These are phyloP conservation scores for Temnothorax rugatulus DNA, from an alignment of 2,888 invertebrate genomes.

Conservation along the genomic window DNA sequence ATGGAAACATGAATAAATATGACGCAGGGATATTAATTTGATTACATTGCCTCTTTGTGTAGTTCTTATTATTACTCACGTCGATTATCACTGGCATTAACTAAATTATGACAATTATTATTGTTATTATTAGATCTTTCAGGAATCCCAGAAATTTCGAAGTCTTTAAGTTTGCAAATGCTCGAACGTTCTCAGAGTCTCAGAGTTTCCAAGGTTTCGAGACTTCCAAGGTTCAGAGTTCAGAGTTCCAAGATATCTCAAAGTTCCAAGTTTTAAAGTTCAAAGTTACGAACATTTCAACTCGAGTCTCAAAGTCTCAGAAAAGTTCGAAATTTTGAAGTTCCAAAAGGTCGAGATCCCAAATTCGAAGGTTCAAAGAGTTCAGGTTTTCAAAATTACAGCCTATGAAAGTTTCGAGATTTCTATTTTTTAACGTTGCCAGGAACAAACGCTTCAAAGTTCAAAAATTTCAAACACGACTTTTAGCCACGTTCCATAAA, in stretches of 20 bases:
- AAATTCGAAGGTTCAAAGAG: not conserved
- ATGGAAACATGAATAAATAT: constrained; percentile 31
- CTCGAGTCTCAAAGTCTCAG: not conserved
- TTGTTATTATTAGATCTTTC: not conserved
- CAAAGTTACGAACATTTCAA: not conserved
- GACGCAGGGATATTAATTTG: constrained; percentile 23
- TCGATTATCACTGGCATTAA: not conserved
- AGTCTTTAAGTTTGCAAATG: not conserved
- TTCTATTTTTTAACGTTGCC: not conserved
- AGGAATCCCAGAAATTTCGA: not conserved
- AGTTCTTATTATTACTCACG: not conserved
- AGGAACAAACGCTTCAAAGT: not conserved
- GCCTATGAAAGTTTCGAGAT: not conserved
- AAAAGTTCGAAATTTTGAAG: not conserved
- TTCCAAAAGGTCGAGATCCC: not conserved
- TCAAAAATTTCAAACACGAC: not conserved
- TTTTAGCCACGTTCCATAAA: not conserved
- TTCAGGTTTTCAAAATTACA: not conserved
- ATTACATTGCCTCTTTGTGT: not conserved
- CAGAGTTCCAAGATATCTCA: not conserved
- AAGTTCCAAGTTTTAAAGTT: not conserved
- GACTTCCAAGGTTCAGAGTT: not conserved
- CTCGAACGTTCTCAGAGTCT: not conserved
- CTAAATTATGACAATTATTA: not conserved
- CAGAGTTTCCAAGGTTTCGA: not conserved